A percentile compares a stretch with the other conserved stretches of the same genome.
Evolutionary conservation across 1,140 invertebrate genomes (phyloP).

Genomic region (Belonocnema kinseyi): DNA sequence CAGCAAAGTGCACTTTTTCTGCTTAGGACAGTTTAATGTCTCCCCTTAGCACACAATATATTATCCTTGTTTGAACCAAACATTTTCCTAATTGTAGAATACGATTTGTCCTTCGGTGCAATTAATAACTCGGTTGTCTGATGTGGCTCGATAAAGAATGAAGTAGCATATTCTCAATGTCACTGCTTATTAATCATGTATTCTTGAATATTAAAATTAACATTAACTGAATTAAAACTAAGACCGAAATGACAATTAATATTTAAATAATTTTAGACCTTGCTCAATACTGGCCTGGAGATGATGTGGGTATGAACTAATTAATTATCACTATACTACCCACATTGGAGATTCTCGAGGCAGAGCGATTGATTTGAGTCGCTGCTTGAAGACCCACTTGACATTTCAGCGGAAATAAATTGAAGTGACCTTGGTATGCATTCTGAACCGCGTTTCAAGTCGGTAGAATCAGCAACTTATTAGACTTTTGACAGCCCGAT

Average conservation of each 20-base stretch:
- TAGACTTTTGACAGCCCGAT: constrained; percentile 6
- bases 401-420: constrained; percentile 38
- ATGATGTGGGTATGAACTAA: background rate
- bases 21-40: background rate
- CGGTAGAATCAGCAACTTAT: background rate
- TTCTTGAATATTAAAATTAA: background rate
- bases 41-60: background rate
- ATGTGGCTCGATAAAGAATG: background rate
- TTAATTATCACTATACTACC: background rate
- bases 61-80: too few species aligned
- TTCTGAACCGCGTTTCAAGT: constrained; percentile 16
- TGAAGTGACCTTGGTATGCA: constrained; percentile 23
- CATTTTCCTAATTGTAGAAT: too few species aligned
- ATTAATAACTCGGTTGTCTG: background rate
- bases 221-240: background rate
- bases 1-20: too few species aligned
- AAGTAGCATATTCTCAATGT: background rate
- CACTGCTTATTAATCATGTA: background rate
- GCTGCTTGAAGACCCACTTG: constrained; percentile 30
- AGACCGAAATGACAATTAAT: background rate
- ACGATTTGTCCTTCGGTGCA: background rate
- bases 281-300: background rate
- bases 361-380: constrained; percentile 35
- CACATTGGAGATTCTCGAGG: constrained; percentile 20
- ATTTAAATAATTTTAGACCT: background rate